Evolutionary conservation across 2,888 invertebrate genomes (phyloP).

Genomic region (Baronia brevicornis): DNA sequence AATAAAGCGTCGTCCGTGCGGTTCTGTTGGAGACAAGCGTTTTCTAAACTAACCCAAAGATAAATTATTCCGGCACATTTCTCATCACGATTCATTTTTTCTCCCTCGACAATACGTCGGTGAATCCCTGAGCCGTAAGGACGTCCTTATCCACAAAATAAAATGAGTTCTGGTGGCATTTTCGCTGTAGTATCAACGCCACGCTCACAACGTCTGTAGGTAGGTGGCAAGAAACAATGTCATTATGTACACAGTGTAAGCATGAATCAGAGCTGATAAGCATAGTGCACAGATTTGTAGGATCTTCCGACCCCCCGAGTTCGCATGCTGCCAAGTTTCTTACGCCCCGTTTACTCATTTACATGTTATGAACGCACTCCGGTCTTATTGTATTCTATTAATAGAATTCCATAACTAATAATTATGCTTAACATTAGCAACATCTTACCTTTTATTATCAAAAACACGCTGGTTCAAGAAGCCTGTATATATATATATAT

Average conservation of each 20-base stretch:
- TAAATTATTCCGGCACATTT: constrained; percentile 68
- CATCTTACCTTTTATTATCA: too few species aligned
- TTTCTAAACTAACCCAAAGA: constrained; percentile 59
- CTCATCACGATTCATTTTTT: constrained; percentile 63
- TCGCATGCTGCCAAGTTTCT: constrained; percentile 64
- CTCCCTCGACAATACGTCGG: constrained; percentile 55
- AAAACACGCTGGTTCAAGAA: too few species aligned
- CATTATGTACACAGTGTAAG: constrained; percentile 36
- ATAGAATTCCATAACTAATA: constrained; percentile 23
- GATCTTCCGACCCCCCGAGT: constrained; percentile 47
- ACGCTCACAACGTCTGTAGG: constrained; percentile 33
- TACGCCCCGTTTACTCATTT: constrained; percentile 57
- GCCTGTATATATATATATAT: too few species aligned
- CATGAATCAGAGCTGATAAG: constrained; percentile 71
- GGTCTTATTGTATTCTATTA: constrained; percentile 37
- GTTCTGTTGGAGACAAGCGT: constrained; percentile 47
- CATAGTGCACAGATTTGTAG: constrained; percentile 60
- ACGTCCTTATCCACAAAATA: constrained; percentile 58
- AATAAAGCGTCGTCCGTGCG: constrained; percentile 52
- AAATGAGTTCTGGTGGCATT: constrained; percentile 49
- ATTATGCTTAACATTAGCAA: constrained; percentile 18
- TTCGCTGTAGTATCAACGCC: constrained; percentile 48
- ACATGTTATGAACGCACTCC: constrained; percentile 48
- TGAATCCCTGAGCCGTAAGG: constrained; percentile 58
- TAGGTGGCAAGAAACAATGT: constrained; percentile 27